A percentile compares a stretch with the other conserved stretches of the same genome.
Evolutionary conservation across 2,113 vertebrate genomes (phyloP).

Genomic region (Nibea coibor): DNA sequence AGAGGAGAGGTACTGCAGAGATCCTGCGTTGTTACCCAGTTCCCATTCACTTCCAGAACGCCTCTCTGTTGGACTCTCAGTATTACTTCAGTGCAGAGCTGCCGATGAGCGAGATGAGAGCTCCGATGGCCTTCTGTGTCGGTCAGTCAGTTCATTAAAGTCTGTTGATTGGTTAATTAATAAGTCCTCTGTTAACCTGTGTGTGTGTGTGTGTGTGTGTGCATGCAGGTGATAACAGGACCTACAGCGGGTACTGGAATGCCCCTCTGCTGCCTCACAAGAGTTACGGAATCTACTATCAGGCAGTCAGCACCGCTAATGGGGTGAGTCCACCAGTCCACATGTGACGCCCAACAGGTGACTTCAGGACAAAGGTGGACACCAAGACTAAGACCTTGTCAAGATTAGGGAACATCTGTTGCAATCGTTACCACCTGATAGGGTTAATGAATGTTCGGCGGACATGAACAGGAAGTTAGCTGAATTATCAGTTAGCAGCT

Average conservation of each 20-base stretch:
- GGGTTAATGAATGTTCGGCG: no score
- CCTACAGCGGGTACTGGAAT: constrained; percentile 96
- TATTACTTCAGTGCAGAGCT: constrained; percentile 97
- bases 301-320: constrained; percentile 97
- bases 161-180: background rate
- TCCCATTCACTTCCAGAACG: constrained; percentile 95
- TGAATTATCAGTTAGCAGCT: no score
- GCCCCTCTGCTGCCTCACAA: constrained; percentile 95
- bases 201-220: background rate
- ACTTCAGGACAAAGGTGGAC: no score
- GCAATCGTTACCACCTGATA: no score
- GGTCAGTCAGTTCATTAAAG: constrained; percentile 67
- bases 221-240: constrained; percentile 90
- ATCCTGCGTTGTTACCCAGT: constrained; percentile 95
- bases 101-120: constrained; percentile 86
- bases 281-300: constrained; percentile 98
- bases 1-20: constrained; percentile 87
- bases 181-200: background rate
- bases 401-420: no score
- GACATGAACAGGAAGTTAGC: no score
- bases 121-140: constrained; percentile 88
- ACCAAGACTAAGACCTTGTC: no score
- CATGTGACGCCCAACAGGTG: background rate
- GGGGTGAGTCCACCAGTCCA: constrained; percentile 88
- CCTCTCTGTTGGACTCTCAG: constrained; percentile 87